Base-by-base conservation (phyloP, 2,888 invertebrate genomes). In the Priapulus caudatus region DNA sequence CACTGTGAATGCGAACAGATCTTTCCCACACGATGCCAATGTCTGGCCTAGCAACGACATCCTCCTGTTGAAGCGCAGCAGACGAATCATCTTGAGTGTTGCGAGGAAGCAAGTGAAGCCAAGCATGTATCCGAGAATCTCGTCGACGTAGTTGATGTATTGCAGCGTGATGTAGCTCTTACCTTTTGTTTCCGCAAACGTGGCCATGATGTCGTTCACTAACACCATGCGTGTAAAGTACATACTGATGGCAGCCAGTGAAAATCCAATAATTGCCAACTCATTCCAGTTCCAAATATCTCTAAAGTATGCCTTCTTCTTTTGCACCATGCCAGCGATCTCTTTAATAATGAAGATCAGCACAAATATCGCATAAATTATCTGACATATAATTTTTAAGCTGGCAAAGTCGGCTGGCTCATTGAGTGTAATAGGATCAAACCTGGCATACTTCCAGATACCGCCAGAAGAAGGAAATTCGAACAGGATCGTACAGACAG, bases 221-320 rank as follows among this genome's bases (percentile, higher is more conserved):
- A 20, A 16, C n/a, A 50, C 23, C 2, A 56, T 2, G 10, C 47
- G 16, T 33, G 44, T 54, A 23, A 23, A 45, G 47, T 43, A 56
- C 49, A 69, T 64, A 48, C 64, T 64, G n/a, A 67, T 61, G 4
- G 63, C 64, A 1, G 63, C 59, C 15, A 71, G 59, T 15, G 68
- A 68, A 60, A 68, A 61, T 16, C 56, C 58, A 20, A 69, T 64
- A 50, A 70, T 66, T 18, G 60, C 51, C 48, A 67, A 47, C 54
- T 69, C 68, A 2, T 65, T 57, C 10, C 60, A 55, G 54, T 66
- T 68, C 70, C 71, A 71, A 54, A 65, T 64, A 43, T 63, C 54
- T 21, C 54, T 59, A 57, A 72, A 68, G 47, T 59, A 58, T 4
- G 5, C 20, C 33, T 33, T 53, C 24, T 49, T 50, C 46, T 46